phyloP scores from a whole-genome alignment of 2,888 invertebrate species.

The Drosophila niveifrons region DNA sequence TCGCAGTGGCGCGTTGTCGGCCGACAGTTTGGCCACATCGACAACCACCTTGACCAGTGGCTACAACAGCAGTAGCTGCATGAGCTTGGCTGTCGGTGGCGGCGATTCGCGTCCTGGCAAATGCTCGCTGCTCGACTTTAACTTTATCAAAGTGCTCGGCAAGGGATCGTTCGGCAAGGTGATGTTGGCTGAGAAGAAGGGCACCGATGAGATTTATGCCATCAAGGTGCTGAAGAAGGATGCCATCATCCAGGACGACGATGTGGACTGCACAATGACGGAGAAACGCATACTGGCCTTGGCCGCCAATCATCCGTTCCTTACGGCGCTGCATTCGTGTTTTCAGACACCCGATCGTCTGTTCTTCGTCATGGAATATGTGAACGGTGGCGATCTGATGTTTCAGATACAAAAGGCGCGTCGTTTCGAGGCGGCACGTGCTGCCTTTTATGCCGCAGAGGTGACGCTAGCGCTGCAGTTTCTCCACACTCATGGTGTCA shows the following conservation, averaged over 20 bases:
- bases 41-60: constrained; percentile 74
- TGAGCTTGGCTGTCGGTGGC: constrained; percentile 77
- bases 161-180: constrained; percentile 99
- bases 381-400: constrained; percentile 99
- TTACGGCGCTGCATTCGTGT: constrained; percentile 98
- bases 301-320: constrained; percentile 99
- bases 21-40: constrained; percentile 73
- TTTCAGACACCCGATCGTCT: constrained; percentile 98
- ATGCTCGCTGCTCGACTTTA: constrained; percentile 94
- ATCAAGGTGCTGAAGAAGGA: constrained; percentile 98
- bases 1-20: constrained; percentile 76
- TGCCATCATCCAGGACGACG: constrained; percentile 99
- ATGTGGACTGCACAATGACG: constrained; percentile 99
- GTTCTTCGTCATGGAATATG: constrained; percentile 99
- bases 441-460: constrained; percentile 98
- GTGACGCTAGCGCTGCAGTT: constrained; percentile 99
- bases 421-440: constrained; percentile 98
- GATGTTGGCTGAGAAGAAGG: constrained; percentile 97
- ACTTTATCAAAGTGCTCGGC: constrained; percentile 99
- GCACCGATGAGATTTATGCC: constrained; percentile 95
- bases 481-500: constrained; percentile 97
- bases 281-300: constrained; percentile 98
- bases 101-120: constrained; percentile 86
- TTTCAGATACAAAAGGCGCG: constrained; percentile 99
- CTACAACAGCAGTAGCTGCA: constrained; percentile 76